Evolutionary conservation across 2,797 vertebrate genomes (phyloP).

Genomic region (Ataeniobius toweri): DNA sequence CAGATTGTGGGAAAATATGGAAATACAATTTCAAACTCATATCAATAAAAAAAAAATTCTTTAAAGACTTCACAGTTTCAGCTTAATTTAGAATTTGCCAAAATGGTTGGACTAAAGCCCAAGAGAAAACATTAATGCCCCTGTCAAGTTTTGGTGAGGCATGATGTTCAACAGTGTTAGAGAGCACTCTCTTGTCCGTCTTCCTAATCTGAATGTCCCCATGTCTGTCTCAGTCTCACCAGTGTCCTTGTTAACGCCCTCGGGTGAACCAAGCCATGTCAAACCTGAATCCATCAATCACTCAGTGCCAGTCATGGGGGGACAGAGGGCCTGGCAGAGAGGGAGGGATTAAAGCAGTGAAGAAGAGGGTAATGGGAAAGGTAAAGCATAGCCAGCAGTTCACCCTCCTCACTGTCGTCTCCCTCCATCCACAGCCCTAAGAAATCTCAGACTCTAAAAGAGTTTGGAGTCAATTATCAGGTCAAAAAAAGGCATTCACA

Average conservation of each 20-base stretch:
- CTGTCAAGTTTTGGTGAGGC: slow-evolving; percentile 32
- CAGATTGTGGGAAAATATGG: background rate
- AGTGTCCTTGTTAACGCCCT: slow-evolving; percentile 72
- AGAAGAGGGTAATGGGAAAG: slow-evolving; percentile 27
- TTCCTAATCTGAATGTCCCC: slow-evolving; percentile 42
- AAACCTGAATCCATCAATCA: slow-evolving; percentile 78
- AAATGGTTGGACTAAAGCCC: slow-evolving; percentile 12
- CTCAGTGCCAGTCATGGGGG: slow-evolving; percentile 46
- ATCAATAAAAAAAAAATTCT: background rate
- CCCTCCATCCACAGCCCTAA: slow-evolving; percentile 24
- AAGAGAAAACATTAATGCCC: slow-evolving; percentile 39
- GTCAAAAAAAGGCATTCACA: slow-evolving; percentile 38
- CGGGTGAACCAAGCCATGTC: slow-evolving; percentile 74
- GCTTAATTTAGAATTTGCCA: slow-evolving; percentile 2
- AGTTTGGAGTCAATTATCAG: slow-evolving; percentile 52
- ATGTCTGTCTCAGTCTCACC: slow-evolving; percentile 58
- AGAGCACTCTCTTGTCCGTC: slow-evolving; percentile 37
- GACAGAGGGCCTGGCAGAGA: slow-evolving; percentile 44
- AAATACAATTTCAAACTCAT: background rate
- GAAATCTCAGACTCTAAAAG: slow-evolving; percentile 30
- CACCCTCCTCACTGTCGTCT: slow-evolving; percentile 22
- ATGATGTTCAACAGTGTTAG: slow-evolving; percentile 29
- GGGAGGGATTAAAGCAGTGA: slow-evolving; percentile 38
- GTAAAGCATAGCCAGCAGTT: slow-evolving; percentile 63
- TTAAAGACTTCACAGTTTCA: background rate